phyloP scores from a whole-genome alignment of 2,797 vertebrate species.

The Agapornis canus region DNA sequence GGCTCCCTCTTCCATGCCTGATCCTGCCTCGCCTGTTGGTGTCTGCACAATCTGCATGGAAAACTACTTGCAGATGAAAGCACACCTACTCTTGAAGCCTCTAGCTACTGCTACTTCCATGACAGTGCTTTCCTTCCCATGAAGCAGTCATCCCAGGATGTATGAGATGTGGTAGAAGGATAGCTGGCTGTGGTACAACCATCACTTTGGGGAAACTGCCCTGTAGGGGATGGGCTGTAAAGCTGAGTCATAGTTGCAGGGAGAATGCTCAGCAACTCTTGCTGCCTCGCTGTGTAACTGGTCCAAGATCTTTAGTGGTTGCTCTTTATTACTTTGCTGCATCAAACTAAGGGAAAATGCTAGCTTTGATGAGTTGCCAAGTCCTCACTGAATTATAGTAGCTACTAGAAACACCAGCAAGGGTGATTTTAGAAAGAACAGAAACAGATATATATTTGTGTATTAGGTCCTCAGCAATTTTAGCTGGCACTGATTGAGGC shows the following conservation, averaged over 20 bases:
- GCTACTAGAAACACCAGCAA: conserved; percentile 16
- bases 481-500: neutral
- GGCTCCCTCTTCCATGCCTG: neutral
- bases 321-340: neutral
- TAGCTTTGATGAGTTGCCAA: conserved; percentile 30
- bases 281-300: neutral
- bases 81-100: neutral
- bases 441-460: neutral
- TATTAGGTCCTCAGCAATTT: neutral
- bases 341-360: conserved; percentile 13
- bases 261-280: neutral
- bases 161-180: neutral
- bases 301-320: neutral
- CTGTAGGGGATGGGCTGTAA: neutral
- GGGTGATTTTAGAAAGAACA: neutral
- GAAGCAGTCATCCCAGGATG: neutral
- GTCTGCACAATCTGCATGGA: neutral
- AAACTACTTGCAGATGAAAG: neutral
- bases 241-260: neutral
- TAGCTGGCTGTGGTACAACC: neutral
- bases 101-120: neutral
- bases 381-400: neutral
- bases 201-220: neutral
- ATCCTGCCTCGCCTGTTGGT: neutral
- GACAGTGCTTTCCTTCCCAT: neutral